Evolutionary conservation across 2,888 invertebrate genomes (phyloP), one percentile per base, ranked within the genome.

Genomic region (Mythimna lalbum): DNA sequence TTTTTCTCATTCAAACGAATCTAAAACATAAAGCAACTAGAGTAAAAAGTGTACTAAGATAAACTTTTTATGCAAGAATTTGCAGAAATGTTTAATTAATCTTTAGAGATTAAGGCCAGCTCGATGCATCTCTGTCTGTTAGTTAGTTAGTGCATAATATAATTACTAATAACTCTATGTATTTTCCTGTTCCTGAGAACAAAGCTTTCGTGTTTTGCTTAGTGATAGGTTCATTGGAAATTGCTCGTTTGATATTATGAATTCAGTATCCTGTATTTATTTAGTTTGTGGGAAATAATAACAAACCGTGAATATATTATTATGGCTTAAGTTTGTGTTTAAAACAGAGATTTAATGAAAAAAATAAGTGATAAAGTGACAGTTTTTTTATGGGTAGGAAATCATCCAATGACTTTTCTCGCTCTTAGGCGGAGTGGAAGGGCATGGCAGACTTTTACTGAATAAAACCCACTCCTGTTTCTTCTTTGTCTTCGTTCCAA

Each of bases 21-120:
- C 23, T 43, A 53, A 23, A 23, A 17, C 19, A n/a, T 43, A n/a
- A n/a, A 55, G 4, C 12, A 36, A 31, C 21, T 14, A 21, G 12
- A 62, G 23, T 61, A 12, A 33, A 50, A 31, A 72, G 5, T n/a
- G 12, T 7, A 61, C 36, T 72, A 33, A 17, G 12, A 23, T 43
- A 50, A 27, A 19, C 23, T 33, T 52, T 72, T 52, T n/a, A 12
- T 43, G n/a, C 14, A 33, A 23, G 61, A 23, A 31, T 31, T 19
- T 23, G n/a, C 50, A 61, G 19, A 52, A 52, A 63, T 53, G 2
- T 19, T 52, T 52, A 73, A 52, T 62, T n/a, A 73, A 61, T 50
- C 39, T 17, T 31, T 23, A 10, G 5, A 50, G 23, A 27, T 27
- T 27, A 27, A 27, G 27, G 9, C n/a, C 17, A 27, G 70, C 33